Evolutionary conservation across 2,797 vertebrate genomes (phyloP), one percentile per base, ranked within the genome.

Genomic region (Hydrocynus forskahlii): DNA sequence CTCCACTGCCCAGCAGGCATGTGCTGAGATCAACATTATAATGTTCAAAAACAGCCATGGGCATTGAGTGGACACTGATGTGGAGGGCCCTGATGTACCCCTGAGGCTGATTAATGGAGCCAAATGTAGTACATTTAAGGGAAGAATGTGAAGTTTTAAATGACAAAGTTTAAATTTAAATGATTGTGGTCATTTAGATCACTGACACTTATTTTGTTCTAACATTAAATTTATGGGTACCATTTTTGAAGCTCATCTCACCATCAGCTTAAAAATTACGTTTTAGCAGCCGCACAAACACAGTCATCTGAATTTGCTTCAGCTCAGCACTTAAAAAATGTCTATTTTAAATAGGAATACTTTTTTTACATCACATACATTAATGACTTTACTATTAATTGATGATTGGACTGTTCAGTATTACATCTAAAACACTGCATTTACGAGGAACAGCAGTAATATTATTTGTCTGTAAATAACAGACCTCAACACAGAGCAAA

Each of bases 21-120:
- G 92, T 94, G 94, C 94, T 95, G 94, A 94, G 91, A 92, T 93
- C 91, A 84, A 93, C 94, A 93, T 90, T 94, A 94, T 92, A 90
- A 93, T 87, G 90, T 86, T 91, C 87, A 87, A 93, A 94, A 94
- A 93, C 92, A 93, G 92, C 88, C 84, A 92, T 89, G 77, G 78
- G 76, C 78, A 75, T 80, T 83, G 84, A 84, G 74, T 84, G 80
- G 83, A 83, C 86, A 81, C 62, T 78, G 82, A 52, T 82, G 78
- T 54, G 63, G 70, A 64, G 79, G 74, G 70, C 38, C 77, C 75
- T 55, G 60, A 75, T 57, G 55, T 45, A 25, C 69, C 55, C 57
- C 52, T 48, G 29, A 64, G 40, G 50, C 38, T 16, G 35, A 68
- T 40, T 54, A 62, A 62, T 67, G 38, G 13, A 81, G 54, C 62